Evolutionary conservation across 2,113 vertebrate species (phyloP).

Genomic region (Nycticebus coucang): DNA sequence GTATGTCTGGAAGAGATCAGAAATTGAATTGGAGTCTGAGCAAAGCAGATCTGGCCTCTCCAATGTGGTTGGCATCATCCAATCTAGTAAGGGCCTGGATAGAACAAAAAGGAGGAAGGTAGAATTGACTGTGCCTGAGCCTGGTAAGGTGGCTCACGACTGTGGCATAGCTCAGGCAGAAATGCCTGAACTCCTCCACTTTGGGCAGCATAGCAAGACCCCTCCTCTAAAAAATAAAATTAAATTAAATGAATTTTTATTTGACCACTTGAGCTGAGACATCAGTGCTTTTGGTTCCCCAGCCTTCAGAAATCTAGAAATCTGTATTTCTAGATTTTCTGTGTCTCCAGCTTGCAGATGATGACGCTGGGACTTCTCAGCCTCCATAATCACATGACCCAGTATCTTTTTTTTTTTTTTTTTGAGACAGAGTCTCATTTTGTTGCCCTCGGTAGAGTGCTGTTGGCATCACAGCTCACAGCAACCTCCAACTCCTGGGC

Average conservation of each 20-base stretch:
- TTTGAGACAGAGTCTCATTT: no score
- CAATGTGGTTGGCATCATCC: background rate
- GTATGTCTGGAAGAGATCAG: background rate
- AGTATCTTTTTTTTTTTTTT: background rate
- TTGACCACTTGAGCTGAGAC: background rate
- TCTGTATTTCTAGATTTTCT: background rate
- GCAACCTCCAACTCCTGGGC: no score
- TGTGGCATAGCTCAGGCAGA: background rate
- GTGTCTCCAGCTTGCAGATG: background rate
- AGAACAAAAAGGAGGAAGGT: background rate
- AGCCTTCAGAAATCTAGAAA: background rate
- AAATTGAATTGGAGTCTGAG: background rate
- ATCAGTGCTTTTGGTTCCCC: background rate
- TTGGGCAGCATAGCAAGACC: background rate
- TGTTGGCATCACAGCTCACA: no score
- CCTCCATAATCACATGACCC: background rate
- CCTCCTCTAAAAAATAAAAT: background rate
- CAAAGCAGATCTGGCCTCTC: background rate
- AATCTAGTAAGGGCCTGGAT: no score
- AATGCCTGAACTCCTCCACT: background rate
- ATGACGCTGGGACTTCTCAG: background rate
- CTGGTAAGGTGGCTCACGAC: background rate
- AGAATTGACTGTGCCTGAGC: background rate
- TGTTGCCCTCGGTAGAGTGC: no score
- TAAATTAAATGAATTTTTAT: background rate